Conservation (phyloP, 1,140 invertebrate genomes). For the Drosophila navojoa region DNA sequence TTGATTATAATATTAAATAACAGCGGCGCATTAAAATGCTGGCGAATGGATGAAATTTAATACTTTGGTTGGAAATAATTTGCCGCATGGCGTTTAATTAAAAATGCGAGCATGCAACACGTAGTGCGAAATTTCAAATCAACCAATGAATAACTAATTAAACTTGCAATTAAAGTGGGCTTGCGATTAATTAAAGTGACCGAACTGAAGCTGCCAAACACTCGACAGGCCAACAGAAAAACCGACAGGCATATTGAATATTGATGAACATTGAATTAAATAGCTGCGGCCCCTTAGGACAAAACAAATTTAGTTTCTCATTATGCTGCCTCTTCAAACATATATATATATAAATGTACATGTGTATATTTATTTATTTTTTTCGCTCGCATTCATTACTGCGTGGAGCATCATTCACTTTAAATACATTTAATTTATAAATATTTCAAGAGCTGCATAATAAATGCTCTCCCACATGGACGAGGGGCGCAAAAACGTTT, state of each 20-base stretch:
- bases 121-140: slow-evolving; percentile 23
- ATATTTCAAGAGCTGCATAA: slow-evolving; percentile 1
- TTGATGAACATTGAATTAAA: slow-evolving; percentile 27
- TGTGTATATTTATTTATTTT: background rate
- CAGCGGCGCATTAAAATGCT: too few species aligned
- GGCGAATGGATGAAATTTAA: background rate
- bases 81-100: background rate
- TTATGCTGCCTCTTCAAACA: background rate
- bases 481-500: background rate
- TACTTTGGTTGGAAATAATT: background rate
- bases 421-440: slow-evolving; percentile 9
- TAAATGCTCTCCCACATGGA: background rate
- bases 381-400: too few species aligned
- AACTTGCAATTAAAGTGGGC: slow-evolving; percentile 15
- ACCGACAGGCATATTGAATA: slow-evolving; percentile 5
- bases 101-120: slow-evolving; percentile 16
- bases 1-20: background rate
- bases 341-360: background rate
- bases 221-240: background rate
- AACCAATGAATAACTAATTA: slow-evolving; percentile 31
- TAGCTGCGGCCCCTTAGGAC: background rate
- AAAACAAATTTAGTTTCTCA: background rate
- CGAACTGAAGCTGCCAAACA: slow-evolving; percentile 17
- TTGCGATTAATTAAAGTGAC: slow-evolving; percentile 23
- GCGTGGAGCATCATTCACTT: background rate